A percentile compares a stretch with the other conserved stretches of the same genome.
Evolutionary conservation across 2,888 invertebrate species (phyloP).

Genomic region (Protophormia terraenovae): DNA sequence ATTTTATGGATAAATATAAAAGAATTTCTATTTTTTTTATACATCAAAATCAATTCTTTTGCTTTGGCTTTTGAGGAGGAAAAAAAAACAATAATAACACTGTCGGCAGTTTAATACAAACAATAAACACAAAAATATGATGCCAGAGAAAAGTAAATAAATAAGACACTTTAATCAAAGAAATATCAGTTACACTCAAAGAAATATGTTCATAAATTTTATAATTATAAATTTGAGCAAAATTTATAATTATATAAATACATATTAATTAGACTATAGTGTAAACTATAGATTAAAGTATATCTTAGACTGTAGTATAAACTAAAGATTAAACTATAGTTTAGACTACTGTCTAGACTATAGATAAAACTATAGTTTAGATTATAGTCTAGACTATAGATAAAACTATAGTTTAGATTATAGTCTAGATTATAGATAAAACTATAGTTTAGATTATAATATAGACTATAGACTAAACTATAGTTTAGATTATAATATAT

Average conservation of each 20-base stretch:
- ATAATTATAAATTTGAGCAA: no score
- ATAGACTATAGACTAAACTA: neutral
- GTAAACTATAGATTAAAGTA: neutral
- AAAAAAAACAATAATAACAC: neutral
- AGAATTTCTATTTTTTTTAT: neutral
- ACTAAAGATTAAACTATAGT: neutral
- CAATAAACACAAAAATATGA: neutral
- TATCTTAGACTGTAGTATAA: neutral
- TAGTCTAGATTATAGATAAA: neutral
- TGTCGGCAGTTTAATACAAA: conserved; percentile 1
- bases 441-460: neutral
- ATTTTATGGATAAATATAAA: conserved; percentile 30
- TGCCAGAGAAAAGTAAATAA: neutral
- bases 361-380: neutral
- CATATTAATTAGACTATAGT: neutral
- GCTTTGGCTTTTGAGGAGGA: neutral
- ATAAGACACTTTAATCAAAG: neutral
- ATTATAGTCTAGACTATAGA: neutral
- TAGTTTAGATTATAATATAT: neutral
- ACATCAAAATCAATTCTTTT: neutral
- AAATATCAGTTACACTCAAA: neutral
- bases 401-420: no score
- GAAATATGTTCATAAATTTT: neutral
- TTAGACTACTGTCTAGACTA: neutral
- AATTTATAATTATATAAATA: neutral